phyloP scores from a whole-genome alignment of 2,888 invertebrate species.

The Aphodius granarius region DNA sequence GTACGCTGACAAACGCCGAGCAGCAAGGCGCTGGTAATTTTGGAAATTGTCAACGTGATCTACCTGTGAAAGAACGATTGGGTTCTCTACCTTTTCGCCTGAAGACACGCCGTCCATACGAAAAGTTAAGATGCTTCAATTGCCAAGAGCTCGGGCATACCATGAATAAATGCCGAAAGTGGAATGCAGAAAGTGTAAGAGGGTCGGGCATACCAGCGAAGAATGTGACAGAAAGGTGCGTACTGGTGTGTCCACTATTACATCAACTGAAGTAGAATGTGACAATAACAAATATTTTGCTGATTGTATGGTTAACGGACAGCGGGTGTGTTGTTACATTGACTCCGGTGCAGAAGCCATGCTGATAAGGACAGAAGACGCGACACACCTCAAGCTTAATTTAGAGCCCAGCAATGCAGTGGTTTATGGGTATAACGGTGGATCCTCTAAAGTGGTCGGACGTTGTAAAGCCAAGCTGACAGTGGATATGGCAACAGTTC shows the following conservation, averaged over 20 bases:
- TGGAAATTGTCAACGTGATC: not conserved
- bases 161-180: not conserved
- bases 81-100: not conserved
- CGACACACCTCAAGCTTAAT: not conserved
- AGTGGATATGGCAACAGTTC: not conserved
- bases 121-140: not conserved
- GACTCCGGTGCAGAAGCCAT: not conserved
- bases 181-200: not conserved
- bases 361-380: not conserved
- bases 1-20: not conserved
- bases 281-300: not conserved
- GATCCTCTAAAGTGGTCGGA: not conserved
- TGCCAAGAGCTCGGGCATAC: not conserved
- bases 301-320: not conserved
- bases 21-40: not conserved
- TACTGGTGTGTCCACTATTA: not conserved
- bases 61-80: not conserved
- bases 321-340: not conserved
- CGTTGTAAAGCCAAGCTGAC: not conserved
- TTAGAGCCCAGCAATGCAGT: not conserved
- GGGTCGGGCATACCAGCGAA: not conserved
- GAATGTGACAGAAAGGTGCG: not conserved
- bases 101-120: not conserved
- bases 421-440: not conserved
- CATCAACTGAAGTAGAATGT: not conserved